These are phyloP conservation scores for Drosophila tripunctata DNA, from an alignment of 2,888 invertebrate genomes.

Conservation along the genomic window DNA sequence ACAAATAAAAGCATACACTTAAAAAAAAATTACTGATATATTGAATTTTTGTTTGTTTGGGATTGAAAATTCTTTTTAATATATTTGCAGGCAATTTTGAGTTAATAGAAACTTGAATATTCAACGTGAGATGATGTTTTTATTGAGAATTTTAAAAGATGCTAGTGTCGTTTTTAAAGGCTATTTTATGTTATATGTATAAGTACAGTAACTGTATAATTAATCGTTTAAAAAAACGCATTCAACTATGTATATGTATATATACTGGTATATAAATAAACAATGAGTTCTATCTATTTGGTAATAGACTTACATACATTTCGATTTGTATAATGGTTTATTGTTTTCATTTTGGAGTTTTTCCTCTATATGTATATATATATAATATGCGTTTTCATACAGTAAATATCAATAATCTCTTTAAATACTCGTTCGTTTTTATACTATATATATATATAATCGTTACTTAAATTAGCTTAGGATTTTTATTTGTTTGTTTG, in stretches of 20 bases:
- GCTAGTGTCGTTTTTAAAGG: constrained; percentile 73
- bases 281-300: constrained; percentile 75
- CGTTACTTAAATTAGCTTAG: constrained; percentile 57
- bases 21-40: constrained; percentile 1
- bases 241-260: constrained; percentile 64
- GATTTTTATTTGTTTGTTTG: constrained; percentile 59
- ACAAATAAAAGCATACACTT: constrained; percentile 53
- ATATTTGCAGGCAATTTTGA: background rate
- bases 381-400: constrained; percentile 54
- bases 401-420: constrained; percentile 63
- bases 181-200: constrained; percentile 64
- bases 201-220: constrained; percentile 74
- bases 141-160: constrained; percentile 75
- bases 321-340: constrained; percentile 63
- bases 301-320: constrained; percentile 60
- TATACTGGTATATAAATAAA: constrained; percentile 66
- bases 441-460: constrained; percentile 28
- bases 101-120: background rate
- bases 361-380: constrained; percentile 34
- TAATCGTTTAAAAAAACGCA: constrained; percentile 72
- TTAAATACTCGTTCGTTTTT: constrained; percentile 37
- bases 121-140: constrained; percentile 75
- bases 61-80: background rate
- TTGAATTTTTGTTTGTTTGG: background rate
- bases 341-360: constrained; percentile 36